Evolutionary conservation across 2,113 vertebrate genomes (phyloP).

Genomic region (Hypocryptadius cinnamomeus): DNA sequence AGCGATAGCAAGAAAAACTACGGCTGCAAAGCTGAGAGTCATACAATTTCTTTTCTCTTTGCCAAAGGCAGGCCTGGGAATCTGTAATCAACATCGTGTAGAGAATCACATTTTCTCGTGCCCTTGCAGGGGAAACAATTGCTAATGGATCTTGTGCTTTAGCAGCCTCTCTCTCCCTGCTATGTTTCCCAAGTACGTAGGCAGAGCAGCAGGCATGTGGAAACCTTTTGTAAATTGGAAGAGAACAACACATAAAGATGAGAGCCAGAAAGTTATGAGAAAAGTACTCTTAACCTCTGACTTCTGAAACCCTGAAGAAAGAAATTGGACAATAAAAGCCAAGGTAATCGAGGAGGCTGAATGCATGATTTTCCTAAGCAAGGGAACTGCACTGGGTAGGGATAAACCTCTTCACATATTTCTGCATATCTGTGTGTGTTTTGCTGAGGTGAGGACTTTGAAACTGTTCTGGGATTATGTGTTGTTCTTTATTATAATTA

Average conservation of each 20-base stretch:
- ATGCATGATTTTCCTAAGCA: neutral
- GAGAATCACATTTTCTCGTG: neutral
- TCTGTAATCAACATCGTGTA: neutral
- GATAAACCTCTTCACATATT: neutral
- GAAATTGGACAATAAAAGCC: neutral
- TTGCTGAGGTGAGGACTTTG: neutral
- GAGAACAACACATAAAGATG: neutral
- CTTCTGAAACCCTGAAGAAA: neutral
- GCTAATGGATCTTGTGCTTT: neutral
- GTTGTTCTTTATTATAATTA: neutral
- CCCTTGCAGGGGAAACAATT: neutral
- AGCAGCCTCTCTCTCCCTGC: neutral
- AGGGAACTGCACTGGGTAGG: neutral
- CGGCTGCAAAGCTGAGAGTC: neutral
- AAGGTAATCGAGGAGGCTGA: neutral
- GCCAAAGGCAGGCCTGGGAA: neutral
- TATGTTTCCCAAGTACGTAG: neutral
- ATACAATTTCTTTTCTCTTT: neutral
- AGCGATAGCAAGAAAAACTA: neutral
- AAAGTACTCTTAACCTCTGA: neutral
- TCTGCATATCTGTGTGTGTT: neutral
- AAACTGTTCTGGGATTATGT: neutral
- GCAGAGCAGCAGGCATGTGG: neutral
- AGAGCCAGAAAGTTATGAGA: neutral
- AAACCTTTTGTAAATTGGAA: slow-evolving; percentile 16